phyloP scores from a whole-genome alignment of 2,888 invertebrate species.

The Himalopsyche anomala region DNA sequence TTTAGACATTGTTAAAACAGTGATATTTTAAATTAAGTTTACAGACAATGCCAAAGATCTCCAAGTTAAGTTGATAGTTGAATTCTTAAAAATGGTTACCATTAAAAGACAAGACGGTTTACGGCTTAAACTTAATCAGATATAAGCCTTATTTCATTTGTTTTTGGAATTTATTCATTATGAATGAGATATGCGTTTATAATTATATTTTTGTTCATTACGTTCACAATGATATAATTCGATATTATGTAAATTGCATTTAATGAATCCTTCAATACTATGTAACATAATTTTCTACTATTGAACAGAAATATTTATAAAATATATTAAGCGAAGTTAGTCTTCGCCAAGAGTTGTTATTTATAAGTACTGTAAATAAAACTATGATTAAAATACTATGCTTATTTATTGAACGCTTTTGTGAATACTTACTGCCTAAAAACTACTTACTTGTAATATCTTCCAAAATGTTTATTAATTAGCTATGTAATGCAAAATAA shows the following conservation, averaged over 20 bases:
- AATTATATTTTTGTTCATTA: too few relatives aligned
- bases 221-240: too few relatives aligned
- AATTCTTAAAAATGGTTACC: too few relatives aligned
- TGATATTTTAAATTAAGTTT: conserved; percentile 41
- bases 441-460: conserved; percentile 15
- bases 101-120: too few relatives aligned
- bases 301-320: conserved; percentile 20
- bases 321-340: background rate
- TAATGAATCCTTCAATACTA: background rate
- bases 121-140: too few relatives aligned
- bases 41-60: conserved; percentile 41
- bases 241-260: background rate
- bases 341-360: background rate
- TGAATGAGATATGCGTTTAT: too few relatives aligned
- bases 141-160: too few relatives aligned
- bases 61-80: background rate
- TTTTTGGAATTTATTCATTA: too few relatives aligned
- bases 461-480: conserved; percentile 28
- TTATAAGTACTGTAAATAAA: conserved; percentile 38
- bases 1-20: background rate
- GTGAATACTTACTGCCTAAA: conserved; percentile 14
- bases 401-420: conserved; percentile 24
- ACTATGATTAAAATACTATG: conserved; percentile 10
- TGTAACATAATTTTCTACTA: background rate
- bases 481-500: conserved; percentile 33